Conservation (phyloP, 2,797 vertebrate species). For the Fratercula arctica region DNA sequence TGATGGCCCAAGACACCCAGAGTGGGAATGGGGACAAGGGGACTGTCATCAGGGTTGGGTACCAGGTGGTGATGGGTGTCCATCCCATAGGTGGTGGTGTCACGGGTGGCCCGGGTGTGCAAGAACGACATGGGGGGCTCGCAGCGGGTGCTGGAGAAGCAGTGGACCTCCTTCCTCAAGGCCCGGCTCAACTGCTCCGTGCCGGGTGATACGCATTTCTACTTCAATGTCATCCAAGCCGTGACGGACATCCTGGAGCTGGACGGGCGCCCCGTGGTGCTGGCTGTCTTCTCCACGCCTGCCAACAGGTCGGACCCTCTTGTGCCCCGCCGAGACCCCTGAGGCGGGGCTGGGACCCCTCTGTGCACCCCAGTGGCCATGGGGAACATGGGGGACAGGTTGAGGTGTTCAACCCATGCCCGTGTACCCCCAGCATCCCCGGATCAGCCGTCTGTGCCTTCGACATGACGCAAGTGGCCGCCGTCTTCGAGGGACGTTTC, state of each 20-base stretch:
- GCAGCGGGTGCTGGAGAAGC: constrained; percentile 93
- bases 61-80: background rate
- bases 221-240: constrained; percentile 95
- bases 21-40: background rate
- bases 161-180: constrained; percentile 97
- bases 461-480: constrained; percentile 92
- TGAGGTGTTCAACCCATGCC: background rate
- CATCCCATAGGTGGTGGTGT: constrained; percentile 85
- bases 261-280: constrained; percentile 87
- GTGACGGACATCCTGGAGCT: constrained; percentile 90
- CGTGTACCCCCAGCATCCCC: constrained; percentile 82
- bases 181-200: constrained; percentile 95
- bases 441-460: constrained; percentile 95
- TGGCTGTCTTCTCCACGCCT: constrained; percentile 93
- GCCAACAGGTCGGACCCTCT: constrained; percentile 85
- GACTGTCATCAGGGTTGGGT: fast-evolving
- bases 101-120: constrained; percentile 92
- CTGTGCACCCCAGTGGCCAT: fast-evolving
- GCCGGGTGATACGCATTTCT: constrained; percentile 94
- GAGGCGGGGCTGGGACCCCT: background rate
- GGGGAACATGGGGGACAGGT: fast-evolving
- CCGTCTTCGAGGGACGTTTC: constrained; percentile 92
- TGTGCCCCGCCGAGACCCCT: fast-evolving
- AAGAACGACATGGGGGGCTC: constrained; percentile 93
- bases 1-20: fast-evolving